Evolutionary conservation across 2,888 invertebrate species (phyloP).

Genomic region (Loripinus fragilis): DNA sequence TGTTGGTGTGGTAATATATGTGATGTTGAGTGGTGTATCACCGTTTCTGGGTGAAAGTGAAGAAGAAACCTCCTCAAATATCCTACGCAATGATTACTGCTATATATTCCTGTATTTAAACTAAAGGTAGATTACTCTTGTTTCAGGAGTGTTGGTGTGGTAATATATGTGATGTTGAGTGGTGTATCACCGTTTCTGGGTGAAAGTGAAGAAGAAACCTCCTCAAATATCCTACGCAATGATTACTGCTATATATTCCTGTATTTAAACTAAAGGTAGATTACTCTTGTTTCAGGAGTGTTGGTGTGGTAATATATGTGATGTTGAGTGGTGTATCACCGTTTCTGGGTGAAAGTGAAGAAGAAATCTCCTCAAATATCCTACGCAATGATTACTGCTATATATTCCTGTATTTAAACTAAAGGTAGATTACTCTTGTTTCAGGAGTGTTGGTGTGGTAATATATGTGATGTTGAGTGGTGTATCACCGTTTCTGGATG

Average conservation of each 20-base stretch:
- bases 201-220: slow-evolving; percentile 92
- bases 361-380: slow-evolving; percentile 93
- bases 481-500: slow-evolving; percentile 92
- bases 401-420: slow-evolving; percentile 92
- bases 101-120: no score
- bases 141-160: no score
- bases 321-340: slow-evolving; percentile 91
- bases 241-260: slow-evolving; percentile 94
- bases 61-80: slow-evolving; percentile 93
- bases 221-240: slow-evolving; percentile 91
- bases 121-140: no score
- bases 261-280: no score
- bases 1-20: no score
- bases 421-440: no score
- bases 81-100: slow-evolving; percentile 91
- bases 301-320: slow-evolving; percentile 91
- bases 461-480: slow-evolving; percentile 90
- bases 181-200: no score
- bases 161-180: no score
- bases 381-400: slow-evolving; percentile 92
- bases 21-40: no score
- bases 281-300: slow-evolving; percentile 87
- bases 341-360: slow-evolving; percentile 92
- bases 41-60: slow-evolving; percentile 92
- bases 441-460: slow-evolving; percentile 90